phyloP scores from a whole-genome alignment of 2,113 vertebrate genomes.

The Progne subis region DNA sequence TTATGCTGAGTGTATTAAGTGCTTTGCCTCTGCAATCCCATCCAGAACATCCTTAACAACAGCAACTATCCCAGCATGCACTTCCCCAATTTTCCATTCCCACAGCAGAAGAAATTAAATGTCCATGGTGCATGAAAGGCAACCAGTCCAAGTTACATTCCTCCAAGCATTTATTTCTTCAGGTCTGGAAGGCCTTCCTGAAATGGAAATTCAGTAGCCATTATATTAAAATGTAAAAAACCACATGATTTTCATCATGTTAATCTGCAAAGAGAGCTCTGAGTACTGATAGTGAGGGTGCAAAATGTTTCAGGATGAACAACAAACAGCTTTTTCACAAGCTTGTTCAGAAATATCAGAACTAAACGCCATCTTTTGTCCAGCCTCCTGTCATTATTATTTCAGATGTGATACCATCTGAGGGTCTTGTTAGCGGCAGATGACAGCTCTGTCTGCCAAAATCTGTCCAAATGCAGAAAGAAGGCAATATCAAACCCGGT shows the following conservation, averaged over 20 bases:
- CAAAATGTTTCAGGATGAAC: background rate
- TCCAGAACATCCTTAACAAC: rapidly evolving
- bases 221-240: background rate
- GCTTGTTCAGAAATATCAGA: background rate
- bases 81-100: background rate
- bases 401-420: background rate
- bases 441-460: background rate
- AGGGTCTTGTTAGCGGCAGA: background rate
- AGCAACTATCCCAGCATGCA: too few species aligned
- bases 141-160: background rate
- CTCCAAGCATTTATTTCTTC: background rate
- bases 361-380: background rate
- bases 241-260: background rate
- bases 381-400: background rate
- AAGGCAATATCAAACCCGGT: background rate
- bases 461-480: background rate
- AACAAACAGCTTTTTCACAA: background rate
- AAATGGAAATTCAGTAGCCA: background rate
- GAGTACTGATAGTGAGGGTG: background rate
- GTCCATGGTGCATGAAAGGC: background rate
- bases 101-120: background rate
- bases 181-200: background rate
- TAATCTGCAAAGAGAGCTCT: background rate
- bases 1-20: background rate
- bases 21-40: background rate